Percentiles rank a stretch among this genome's conserved stretches.
These are phyloP conservation scores for Vidua chalybeata DNA, from an alignment of 2,113 vertebrate species.

Conservation along the genomic window DNA sequence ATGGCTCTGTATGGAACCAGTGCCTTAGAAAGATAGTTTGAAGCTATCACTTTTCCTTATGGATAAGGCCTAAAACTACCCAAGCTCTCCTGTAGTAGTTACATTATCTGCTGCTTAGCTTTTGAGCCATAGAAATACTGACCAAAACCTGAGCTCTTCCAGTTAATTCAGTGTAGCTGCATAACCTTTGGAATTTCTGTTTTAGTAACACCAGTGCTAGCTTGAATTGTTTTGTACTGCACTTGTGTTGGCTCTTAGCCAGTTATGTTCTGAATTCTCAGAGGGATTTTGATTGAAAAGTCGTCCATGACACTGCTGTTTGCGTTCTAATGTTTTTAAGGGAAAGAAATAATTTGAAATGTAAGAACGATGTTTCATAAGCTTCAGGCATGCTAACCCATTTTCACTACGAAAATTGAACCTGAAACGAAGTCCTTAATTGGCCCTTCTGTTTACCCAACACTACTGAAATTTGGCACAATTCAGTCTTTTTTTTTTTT, in stretches of 20 bases:
- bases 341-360: not conserved
- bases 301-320: not conserved
- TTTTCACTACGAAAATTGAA: not conserved
- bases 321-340: not conserved
- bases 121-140: not conserved
- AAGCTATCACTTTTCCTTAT: not conserved
- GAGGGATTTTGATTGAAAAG: not conserved
- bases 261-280: not conserved
- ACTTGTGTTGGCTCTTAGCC: not conserved
- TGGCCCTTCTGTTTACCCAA: not conserved
- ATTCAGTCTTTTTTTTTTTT: not conserved
- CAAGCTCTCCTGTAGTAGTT: not conserved
- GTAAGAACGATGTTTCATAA: not conserved
- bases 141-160: not conserved
- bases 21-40: not conserved
- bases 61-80: not conserved
- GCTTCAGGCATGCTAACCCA: not conserved
- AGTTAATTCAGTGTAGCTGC: not conserved
- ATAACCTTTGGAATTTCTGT: not conserved
- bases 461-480: not conserved
- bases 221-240: not conserved
- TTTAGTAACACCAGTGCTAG: not conserved
- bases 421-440: not conserved
- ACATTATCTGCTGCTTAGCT: not conserved
- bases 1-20: not conserved